Base-by-base conservation (phyloP, 2,797 vertebrate species). In the Lagocephalus sceleratus region DNA sequence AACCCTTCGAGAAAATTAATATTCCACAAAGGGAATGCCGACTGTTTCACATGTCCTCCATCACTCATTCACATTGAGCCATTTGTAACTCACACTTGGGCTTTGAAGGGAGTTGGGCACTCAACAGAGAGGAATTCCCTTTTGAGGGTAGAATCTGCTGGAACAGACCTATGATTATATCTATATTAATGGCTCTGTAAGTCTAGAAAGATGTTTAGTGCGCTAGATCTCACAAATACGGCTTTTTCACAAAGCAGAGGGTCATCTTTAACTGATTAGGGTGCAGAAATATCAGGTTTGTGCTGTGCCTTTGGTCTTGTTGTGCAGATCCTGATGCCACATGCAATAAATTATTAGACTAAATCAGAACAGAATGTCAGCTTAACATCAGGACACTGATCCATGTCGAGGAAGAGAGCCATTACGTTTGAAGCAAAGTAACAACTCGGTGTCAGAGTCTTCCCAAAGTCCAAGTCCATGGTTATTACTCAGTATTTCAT, bases 211-310 rank as follows among this genome's bases (percentile, higher is more conserved):
- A 87, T 86, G 80, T 86, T 90, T 82, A 79, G 75, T 87, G 79
- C 85, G 83, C 80, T 84, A 50, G 76, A 86, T 85, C 71, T 68
- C 65, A 58, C 70, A 87, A 87, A 86, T 79, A 83, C 68, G 63
- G 47, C 66, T 86, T 93, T 89, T 88, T 69, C 90, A 85, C 85
- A 88, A 91, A 88, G 79, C 87, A 60, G 68, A 60, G 68, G 72
- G 73, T 90, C 92, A 93, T 93, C 92, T 94, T 94, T 91, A 94
- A 94, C 85, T 85, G 88, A 93, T 93, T 94, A 93, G 79, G 68
- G 76, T 57, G 75, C 79, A 85, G 86, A 92, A 92, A 88, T 89
- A 87, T 89, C 86, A 85, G 83, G 84, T 76, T 83, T 89, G 83
- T 83, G 71, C 85, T 79, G 66, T 83, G 63, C 59, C 82, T 71